Conservation (phyloP, 2,113 vertebrate genomes). For the Hippocampus guttulatus region DNA sequence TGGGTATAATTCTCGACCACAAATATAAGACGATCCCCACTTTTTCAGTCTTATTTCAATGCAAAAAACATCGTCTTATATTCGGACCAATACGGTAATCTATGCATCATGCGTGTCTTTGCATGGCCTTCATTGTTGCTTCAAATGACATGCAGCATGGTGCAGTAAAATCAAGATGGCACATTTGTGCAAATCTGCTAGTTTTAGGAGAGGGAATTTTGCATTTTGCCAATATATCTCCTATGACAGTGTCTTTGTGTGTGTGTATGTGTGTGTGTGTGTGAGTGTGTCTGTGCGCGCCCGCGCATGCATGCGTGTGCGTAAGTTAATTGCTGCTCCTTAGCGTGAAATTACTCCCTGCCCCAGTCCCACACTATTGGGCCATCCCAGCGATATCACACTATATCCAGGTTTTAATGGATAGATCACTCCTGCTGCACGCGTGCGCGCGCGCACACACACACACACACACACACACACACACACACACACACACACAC, state of each 20-base stretch:
- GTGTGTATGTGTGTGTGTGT: conserved; percentile 14
- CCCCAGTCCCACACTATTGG: conserved; percentile 30
- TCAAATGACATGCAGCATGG: too few relatives aligned
- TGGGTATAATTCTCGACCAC: too few relatives aligned
- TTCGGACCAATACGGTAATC: too few relatives aligned
- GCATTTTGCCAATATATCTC: conserved; percentile 2
- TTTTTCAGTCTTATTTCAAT: too few relatives aligned
- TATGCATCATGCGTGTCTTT: too few relatives aligned
- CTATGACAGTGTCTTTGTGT: conserved; percentile 9
- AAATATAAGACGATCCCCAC: too few relatives aligned
- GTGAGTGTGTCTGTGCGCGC: neutral
- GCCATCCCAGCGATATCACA: conserved; percentile 48
- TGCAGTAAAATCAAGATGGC: neutral
- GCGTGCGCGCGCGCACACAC: conserved; percentile 7
- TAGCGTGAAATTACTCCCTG: conserved; percentile 63
- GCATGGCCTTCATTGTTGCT: too few relatives aligned
- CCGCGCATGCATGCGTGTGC: neutral
- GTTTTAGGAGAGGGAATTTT: neutral
- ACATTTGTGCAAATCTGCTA: neutral
- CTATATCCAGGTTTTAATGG: conserved; percentile 53
- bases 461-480: too few relatives aligned
- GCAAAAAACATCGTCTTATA: too few relatives aligned
- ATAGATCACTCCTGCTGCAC: conserved; percentile 47
- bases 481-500: neutral
- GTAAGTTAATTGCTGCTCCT: conserved; percentile 45